A percentile compares a stretch with the other conserved stretches of the same genome.
Conservation (phyloP, 2,113 vertebrate genomes). For the Stercorarius parasiticus region DNA sequence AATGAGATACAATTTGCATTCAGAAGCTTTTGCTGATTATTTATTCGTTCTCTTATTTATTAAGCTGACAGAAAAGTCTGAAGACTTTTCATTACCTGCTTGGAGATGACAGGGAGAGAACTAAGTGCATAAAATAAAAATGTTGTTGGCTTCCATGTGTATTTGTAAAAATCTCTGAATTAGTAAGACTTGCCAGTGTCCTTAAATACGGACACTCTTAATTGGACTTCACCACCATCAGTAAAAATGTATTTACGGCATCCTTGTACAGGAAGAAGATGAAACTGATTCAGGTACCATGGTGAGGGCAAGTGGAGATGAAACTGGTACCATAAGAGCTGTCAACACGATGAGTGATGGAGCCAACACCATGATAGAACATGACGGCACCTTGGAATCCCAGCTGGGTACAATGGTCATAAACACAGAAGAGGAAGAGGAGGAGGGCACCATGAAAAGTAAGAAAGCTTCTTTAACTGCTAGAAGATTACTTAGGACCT, state of each 20-base stretch:
- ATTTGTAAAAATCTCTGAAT: background rate
- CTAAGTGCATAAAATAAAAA: background rate
- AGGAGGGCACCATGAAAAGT: slow-evolving; percentile 94
- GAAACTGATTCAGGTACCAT: slow-evolving; percentile 90
- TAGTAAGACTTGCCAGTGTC: background rate
- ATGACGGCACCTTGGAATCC: slow-evolving; percentile 81
- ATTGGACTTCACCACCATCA: background rate
- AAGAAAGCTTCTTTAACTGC: slow-evolving; percentile 50
- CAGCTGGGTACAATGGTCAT: slow-evolving; percentile 95
- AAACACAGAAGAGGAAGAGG: slow-evolving; percentile 87
- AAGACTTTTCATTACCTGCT: background rate
- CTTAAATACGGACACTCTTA: background rate
- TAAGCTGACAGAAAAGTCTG: background rate
- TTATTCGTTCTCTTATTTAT: background rate
- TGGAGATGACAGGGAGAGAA: background rate
- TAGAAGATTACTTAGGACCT: background rate
- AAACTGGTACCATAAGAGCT: slow-evolving; percentile 83
- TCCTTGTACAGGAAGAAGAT: slow-evolving; percentile 84
- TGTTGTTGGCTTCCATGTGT: background rate
- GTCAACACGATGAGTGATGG: slow-evolving; percentile 77
- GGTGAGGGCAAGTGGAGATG: slow-evolving; percentile 81
- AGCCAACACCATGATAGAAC: slow-evolving; percentile 84
- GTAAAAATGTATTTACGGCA: background rate
- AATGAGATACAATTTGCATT: background rate
- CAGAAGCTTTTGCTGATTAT: background rate